Evolutionary conservation across 2,888 invertebrate genomes (phyloP).

Genomic region (Euzophera pinguis): DNA sequence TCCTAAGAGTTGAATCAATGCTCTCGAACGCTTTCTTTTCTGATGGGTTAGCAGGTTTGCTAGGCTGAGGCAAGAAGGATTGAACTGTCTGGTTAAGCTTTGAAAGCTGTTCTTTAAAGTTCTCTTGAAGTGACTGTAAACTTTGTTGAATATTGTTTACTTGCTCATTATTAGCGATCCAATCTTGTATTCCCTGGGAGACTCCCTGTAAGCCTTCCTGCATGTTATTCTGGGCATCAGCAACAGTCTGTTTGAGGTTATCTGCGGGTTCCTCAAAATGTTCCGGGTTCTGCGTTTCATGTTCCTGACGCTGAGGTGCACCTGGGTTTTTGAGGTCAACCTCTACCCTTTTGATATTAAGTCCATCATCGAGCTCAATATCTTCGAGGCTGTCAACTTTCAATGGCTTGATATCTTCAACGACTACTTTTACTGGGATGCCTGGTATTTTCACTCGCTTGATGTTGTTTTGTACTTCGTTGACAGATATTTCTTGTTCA

Average conservation of each 20-base stretch:
- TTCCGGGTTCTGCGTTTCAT: slow-evolving; percentile 65
- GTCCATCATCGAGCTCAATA: slow-evolving; percentile 27
- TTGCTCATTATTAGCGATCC: slow-evolving; percentile 43
- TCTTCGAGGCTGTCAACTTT: slow-evolving; percentile 32
- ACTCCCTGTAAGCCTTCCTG: slow-evolving; percentile 45
- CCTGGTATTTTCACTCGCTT: slow-evolving; percentile 33
- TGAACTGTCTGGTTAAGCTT: slow-evolving; percentile 52
- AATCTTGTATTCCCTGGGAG: slow-evolving; percentile 46
- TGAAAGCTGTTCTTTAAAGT: slow-evolving; percentile 46
- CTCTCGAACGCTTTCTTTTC: slow-evolving; percentile 32
- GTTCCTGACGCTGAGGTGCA: slow-evolving; percentile 61
- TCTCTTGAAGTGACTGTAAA: slow-evolving; percentile 44
- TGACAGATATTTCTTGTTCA: slow-evolving; percentile 39
- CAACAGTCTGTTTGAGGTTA: slow-evolving; percentile 45
- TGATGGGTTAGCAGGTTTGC: slow-evolving; percentile 23
- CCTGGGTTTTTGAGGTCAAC: slow-evolving; percentile 61
- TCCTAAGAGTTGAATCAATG: slow-evolving; percentile 35
- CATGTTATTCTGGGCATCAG: slow-evolving; percentile 40
- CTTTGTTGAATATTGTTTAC: slow-evolving; percentile 43
- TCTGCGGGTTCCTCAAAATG: slow-evolving; percentile 41
- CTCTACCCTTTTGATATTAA: slow-evolving; percentile 44
- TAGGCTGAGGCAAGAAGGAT: slow-evolving; percentile 31
- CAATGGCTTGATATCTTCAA: slow-evolving; percentile 37
- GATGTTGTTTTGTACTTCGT: slow-evolving; percentile 49
- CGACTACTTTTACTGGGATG: slow-evolving; percentile 58